These are phyloP conservation scores for Pseudoatta argentina DNA, from an alignment of 1,140 invertebrate species.

Conservation along the genomic window DNA sequence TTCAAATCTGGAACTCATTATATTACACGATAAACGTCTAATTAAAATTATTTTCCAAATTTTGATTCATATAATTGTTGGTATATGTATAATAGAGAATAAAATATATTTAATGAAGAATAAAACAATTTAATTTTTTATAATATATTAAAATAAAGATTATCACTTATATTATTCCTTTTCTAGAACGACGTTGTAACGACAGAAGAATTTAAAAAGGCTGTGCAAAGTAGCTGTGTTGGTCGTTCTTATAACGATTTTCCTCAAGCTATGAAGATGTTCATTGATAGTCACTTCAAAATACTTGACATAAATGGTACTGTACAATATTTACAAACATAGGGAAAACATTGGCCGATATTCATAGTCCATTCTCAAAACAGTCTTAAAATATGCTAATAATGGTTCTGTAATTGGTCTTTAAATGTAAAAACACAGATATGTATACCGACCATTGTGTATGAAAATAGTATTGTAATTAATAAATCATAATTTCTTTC, in stretches of 20 bases:
- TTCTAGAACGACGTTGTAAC: conserved; percentile 92
- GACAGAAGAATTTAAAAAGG: conserved; percentile 93
- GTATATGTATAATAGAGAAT: not conserved
- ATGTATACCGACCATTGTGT: not conserved
- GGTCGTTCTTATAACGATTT: conserved; percentile 92
- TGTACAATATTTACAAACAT: conserved; percentile 13
- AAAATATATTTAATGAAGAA: not conserved
- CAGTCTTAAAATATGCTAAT: too few species aligned
- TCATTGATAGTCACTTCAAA: conserved; percentile 93
- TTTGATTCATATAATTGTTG: not conserved
- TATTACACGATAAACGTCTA: not conserved
- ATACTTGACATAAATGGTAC: conserved; percentile 92
- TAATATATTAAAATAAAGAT: conserved; percentile 14
- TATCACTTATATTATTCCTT: conserved; percentile 1
- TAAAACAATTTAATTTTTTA: not conserved
- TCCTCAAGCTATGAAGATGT: conserved; percentile 93
- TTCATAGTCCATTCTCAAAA: too few species aligned
- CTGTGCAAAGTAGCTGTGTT: conserved; percentile 93
- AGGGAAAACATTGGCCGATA: too few species aligned
- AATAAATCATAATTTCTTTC: conserved; percentile 1
- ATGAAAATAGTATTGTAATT: too few species aligned
- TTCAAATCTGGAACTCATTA: too few species aligned
- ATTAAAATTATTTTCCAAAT: not conserved
- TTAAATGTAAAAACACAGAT: too few species aligned
- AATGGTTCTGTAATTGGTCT: too few species aligned